Conservation (phyloP, 2,113 vertebrate species). For the Bos javanicus region DNA sequence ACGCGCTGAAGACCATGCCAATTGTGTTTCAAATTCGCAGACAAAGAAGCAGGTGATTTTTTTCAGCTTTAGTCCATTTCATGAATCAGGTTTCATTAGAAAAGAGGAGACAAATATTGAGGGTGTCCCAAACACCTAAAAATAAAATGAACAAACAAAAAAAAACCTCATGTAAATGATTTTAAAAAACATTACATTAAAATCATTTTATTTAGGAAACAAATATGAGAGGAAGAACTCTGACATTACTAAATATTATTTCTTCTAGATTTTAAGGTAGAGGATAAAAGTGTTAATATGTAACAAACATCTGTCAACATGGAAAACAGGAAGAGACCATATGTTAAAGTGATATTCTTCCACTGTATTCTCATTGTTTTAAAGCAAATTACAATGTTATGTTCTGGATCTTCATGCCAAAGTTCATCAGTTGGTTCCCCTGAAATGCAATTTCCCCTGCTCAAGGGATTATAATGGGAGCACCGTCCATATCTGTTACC, state of each 20-base stretch:
- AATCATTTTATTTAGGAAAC: background rate
- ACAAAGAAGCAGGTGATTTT: constrained; percentile 47
- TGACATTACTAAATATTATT: background rate
- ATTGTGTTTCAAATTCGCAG: constrained; percentile 69
- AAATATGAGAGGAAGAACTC: background rate
- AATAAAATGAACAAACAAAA: constrained; percentile 60
- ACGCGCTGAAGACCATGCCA: constrained; percentile 75
- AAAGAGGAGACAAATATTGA: constrained; percentile 34
- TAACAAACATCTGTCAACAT: background rate
- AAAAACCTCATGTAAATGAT: background rate
- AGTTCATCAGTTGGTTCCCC: background rate
- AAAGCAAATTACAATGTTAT: background rate
- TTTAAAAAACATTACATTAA: background rate
- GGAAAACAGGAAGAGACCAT: background rate
- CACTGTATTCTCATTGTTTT: background rate
- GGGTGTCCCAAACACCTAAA: constrained; percentile 58
- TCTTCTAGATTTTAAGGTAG: background rate
- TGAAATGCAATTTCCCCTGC: background rate
- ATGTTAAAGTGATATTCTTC: background rate
- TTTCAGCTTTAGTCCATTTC: constrained; percentile 76
- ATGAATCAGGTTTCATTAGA: constrained; percentile 35
- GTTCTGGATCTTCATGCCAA: background rate
- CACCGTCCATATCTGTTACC: background rate
- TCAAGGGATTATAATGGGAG: background rate
- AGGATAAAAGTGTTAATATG: background rate